Evolutionary conservation across 2,113 vertebrate species (phyloP), one percentile per base, ranked within the genome.

Genomic region (Scartelaos histophorus): DNA sequence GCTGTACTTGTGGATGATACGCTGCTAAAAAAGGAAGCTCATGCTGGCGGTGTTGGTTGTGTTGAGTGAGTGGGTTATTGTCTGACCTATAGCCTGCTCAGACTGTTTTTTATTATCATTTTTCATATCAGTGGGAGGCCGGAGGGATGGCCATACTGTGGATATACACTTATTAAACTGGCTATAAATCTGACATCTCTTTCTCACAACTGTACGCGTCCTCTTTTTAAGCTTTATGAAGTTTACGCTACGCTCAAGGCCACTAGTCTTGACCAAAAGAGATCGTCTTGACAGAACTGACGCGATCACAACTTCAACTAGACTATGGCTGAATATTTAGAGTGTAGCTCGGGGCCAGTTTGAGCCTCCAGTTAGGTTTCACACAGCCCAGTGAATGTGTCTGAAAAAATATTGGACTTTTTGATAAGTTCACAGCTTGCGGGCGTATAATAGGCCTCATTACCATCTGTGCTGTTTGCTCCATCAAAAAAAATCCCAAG

Each of bases 1-100:
- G 75, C 66, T 73, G 58, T 73, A 84, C 90, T 86, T 88, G 83
- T 65, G 54, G 54, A 57, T 57, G 79, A 71, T 74, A 82, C 69
- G 75, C 51, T 70, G 68, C 66, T 79, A 85, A 73, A 67, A 79
- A 80, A 61, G 76, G 71, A 82, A 67, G 82, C 73, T 81, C 80
- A 65, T 25, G 69, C 72, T 25, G 80, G 77, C 65, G 77, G 80
- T 73, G 56, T 75, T 81, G 68, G 67, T 68, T 84, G 75, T 75
- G 76, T 85, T 72, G 66, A 76, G 66, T 67, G 82, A 75, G 82
- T 83, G 77, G 56, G 76, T 49, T 78, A 73, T 80, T 66, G 82
- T 81, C 74, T 85, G 88, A 84, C 78, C 84, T 76, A 76, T 47
- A 77, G 73, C 70, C 68, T 6, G 13, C 71, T 60, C 72, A 65